Evolutionary conservation across 2,113 vertebrate species (phyloP).

Genomic region (Platysternon megacephalum): DNA sequence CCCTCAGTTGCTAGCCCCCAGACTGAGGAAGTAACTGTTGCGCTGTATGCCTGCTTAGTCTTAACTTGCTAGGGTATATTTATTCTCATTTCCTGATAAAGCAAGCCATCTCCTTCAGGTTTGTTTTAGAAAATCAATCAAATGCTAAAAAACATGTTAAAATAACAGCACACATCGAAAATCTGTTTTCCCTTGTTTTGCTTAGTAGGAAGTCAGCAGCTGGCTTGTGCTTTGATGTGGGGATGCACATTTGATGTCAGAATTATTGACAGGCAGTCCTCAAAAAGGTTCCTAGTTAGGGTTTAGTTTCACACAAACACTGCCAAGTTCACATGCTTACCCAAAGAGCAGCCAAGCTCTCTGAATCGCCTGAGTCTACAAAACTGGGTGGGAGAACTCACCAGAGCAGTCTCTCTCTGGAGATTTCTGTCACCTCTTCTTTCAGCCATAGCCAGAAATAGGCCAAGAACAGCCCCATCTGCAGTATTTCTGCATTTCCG

Average conservation of each 20-base stretch:
- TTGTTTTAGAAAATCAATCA: constrained; percentile 22
- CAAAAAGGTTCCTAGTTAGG: background rate
- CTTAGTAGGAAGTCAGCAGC: constrained; percentile 44
- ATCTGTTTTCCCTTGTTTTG: constrained; percentile 48
- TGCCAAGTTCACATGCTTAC: background rate
- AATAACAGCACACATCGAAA: background rate
- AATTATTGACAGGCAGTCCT: constrained; percentile 7
- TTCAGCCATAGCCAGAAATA: background rate
- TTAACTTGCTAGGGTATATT: background rate
- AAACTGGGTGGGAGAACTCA: accelerated
- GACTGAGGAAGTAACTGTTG: background rate
- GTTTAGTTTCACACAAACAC: constrained; percentile 2
- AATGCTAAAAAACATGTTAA: background rate
- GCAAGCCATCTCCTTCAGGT: background rate
- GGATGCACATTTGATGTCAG: constrained; percentile 5
- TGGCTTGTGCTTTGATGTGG: constrained; percentile 56
- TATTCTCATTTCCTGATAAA: constrained; percentile 38
- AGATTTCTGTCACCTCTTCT: background rate
- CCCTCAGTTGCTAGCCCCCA: background rate
- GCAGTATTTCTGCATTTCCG: background rate
- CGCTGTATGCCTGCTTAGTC: background rate
- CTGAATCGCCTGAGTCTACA: background rate
- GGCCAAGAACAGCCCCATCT: accelerated
- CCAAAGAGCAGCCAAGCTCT: background rate
- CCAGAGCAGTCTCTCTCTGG: background rate